Evolutionary conservation across 1,140 invertebrate genomes (phyloP), one percentile per base, ranked within the genome.

Genomic region (Octopus sinensis): DNA sequence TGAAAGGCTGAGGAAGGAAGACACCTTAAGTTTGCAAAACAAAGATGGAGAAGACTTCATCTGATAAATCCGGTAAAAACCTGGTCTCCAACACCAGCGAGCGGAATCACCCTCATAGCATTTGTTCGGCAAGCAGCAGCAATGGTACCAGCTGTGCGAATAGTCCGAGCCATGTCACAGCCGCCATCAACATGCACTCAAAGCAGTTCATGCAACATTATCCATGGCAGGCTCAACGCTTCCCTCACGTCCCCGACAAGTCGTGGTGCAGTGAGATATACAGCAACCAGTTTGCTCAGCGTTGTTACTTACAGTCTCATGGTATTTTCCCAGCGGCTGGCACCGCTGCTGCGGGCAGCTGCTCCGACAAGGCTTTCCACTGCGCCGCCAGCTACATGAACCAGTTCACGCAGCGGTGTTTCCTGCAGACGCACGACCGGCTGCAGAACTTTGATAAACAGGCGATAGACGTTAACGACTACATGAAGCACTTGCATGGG

Each of bases 241-340:
- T 73, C 13, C 68, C 68, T 6, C 68, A 73, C 68, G 30, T 73
- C 17, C 17, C 68, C 13, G 68, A 73, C 68, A 73, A 73, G 68
- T 23, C 68, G 13, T 73, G 68, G 68, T 73, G 68, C 13, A 23
- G 68, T 10, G 68, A 73, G 17, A 73, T 73, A 13, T 73, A 73
- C 68, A 73, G 68, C 13, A 73, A 73, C 68, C 68, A 73, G 68
- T 73, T 73, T 17, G 68, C 68, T 17, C 68, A 73, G 13, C 68
- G 68, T 23, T 73, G 68, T 3, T 73, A 73, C 13, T 23, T 73
- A 10, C 68, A 73, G 68, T n/a, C 68, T 23, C 68, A 73, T 23
- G 68, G 68, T 23, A 13, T 73, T 23, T 23, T 73, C 13, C 30
- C 68, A 13, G 4, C 68, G 4, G 30, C 30, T 43, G 30, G 30